phyloP scores from a whole-genome alignment of 2,797 vertebrate genomes.

The Pagetopsis macropterus region DNA sequence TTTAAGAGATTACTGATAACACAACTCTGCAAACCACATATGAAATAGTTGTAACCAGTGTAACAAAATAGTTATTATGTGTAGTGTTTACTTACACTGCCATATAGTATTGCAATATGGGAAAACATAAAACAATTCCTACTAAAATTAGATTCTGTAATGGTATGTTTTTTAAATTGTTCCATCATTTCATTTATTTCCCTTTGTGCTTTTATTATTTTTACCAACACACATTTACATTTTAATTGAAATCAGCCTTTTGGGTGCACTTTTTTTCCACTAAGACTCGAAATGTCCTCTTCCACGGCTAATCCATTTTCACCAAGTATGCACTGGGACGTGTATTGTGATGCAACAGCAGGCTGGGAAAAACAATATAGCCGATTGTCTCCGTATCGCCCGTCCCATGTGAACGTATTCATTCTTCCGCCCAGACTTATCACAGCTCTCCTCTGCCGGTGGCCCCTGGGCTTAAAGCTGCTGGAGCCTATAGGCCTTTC shows the following conservation, averaged over 20 bases:
- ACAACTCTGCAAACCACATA: too few relatives aligned
- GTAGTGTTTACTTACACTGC: background rate
- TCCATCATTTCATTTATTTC: background rate
- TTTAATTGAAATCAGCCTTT: conserved; percentile 4
- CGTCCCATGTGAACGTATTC: conserved; percentile 71
- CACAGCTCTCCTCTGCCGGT: conserved; percentile 65
- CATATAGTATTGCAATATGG: background rate
- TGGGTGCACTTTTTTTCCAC: conserved; percentile 17
- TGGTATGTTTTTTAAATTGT: background rate
- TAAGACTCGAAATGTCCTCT: conserved; percentile 59
- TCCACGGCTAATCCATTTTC: conserved; percentile 67
- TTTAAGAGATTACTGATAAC: background rate
- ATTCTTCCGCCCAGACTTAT: conserved; percentile 73
- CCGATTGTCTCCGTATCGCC: conserved; percentile 57
- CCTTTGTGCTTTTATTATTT: background rate
- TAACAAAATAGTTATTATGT: too few relatives aligned
- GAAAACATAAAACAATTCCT: background rate
- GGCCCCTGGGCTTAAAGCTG: conserved; percentile 74
- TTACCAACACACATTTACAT: background rate
- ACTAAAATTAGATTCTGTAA: background rate
- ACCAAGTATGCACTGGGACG: conserved; percentile 65
- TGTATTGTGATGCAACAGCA: conserved; percentile 73
- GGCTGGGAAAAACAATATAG: conserved; percentile 72
- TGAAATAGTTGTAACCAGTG: background rate
- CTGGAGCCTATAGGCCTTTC: conserved; percentile 65